Evolutionary conservation across 2,888 invertebrate genomes (phyloP).

Genomic region (Crioceris asparagi): DNA sequence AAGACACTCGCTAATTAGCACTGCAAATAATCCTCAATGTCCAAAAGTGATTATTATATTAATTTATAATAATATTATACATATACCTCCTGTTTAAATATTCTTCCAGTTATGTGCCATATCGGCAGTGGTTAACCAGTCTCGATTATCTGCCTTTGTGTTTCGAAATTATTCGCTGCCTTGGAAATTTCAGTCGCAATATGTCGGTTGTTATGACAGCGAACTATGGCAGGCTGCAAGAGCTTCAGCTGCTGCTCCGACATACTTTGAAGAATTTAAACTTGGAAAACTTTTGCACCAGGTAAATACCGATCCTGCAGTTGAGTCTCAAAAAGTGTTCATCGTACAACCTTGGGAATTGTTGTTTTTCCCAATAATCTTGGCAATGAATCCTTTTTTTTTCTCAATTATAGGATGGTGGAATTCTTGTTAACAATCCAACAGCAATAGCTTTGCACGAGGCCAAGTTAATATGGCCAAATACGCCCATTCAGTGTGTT

Average conservation of each 20-base stretch:
- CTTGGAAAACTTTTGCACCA: constrained; percentile 57
- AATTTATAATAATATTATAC: too few species aligned
- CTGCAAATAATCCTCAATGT: constrained; percentile 40
- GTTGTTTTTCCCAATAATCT: neutral
- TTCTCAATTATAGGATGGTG: constrained; percentile 52
- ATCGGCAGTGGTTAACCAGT: constrained; percentile 67
- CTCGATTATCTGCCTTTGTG: constrained; percentile 61
- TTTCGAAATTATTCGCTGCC: constrained; percentile 77
- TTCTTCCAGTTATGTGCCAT: constrained; percentile 55
- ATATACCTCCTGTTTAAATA: neutral
- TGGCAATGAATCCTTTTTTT: neutral
- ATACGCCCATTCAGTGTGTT: constrained; percentile 59
- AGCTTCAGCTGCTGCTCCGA: constrained; percentile 85
- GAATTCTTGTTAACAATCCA: constrained; percentile 78
- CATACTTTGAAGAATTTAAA: constrained; percentile 75
- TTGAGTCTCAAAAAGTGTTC: neutral
- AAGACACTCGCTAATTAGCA: constrained; percentile 48
- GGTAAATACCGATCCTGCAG: constrained; percentile 29
- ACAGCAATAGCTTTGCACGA: constrained; percentile 80
- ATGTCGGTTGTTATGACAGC: constrained; percentile 58
- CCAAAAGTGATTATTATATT: constrained; percentile 43
- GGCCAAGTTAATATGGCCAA: constrained; percentile 70
- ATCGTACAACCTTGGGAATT: too few species aligned
- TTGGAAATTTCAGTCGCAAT: constrained; percentile 53
- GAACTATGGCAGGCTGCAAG: constrained; percentile 73